Evolutionary conservation across 30 jellyfish, hydroid and myxozoan species (phyloP).

Genomic region (Aurelia aurita complex sp. Pacific): DNA sequence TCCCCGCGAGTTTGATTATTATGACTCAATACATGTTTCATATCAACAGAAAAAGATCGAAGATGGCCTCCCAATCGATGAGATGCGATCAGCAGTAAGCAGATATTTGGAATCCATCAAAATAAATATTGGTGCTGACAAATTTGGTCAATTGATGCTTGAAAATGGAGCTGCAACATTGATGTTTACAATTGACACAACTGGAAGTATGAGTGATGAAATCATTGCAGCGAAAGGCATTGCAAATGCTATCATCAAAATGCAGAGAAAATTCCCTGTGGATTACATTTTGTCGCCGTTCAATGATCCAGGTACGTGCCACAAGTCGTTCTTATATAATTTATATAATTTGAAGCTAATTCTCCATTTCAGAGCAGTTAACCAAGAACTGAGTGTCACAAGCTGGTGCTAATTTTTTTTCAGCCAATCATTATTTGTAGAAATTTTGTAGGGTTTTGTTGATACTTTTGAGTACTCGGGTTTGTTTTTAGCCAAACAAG

Average conservation of each 20-base stretch:
- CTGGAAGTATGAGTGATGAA: conserved; percentile 82
- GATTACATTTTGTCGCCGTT: conserved; percentile 86
- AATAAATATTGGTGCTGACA: conserved; percentile 47
- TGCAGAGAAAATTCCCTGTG: conserved; percentile 62
- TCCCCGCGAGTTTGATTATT: no score
- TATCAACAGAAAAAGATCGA: conserved; percentile 56
- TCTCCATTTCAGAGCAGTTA: no score
- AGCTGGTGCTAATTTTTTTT: no score
- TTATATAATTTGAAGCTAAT: not conserved
- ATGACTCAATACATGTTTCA: not conserved
- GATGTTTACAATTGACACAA: conserved; percentile 72
- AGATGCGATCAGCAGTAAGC: conserved; percentile 45
- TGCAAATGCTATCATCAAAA: conserved; percentile 56
- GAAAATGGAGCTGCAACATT: conserved; percentile 74
- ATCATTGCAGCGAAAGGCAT: conserved; percentile 64
- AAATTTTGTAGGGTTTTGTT: no score
- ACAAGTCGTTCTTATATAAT: not conserved
- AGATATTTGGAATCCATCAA: conserved; percentile 45
- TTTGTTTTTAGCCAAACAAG: no score
- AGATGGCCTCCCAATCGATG: conserved; percentile 74
- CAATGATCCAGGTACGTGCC: conserved; percentile 81
- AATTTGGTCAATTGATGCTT: conserved; percentile 52
- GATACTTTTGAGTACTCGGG: no score
- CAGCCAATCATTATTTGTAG: no score
- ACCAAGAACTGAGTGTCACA: no score